These are phyloP conservation scores for Epizoanthus illoricatus DNA, from an alignment of 92 coral and sea anemone genomes.

Conservation along the genomic window DNA sequence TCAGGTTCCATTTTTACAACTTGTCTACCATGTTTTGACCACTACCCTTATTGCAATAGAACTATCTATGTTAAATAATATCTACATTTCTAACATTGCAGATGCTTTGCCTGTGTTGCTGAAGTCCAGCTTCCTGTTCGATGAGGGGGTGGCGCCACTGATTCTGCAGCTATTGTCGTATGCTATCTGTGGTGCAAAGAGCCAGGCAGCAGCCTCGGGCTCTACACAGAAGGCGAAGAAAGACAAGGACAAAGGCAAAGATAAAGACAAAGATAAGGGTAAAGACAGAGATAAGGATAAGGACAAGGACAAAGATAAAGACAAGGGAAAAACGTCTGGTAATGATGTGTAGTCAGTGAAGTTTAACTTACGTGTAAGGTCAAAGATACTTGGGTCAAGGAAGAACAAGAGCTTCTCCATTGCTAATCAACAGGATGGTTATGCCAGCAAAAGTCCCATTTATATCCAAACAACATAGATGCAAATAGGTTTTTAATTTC, in stretches of 20 bases:
- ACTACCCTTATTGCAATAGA: not conserved
- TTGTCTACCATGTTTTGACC: no score
- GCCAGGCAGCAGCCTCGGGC: conserved; percentile 47
- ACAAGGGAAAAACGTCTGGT: not conserved
- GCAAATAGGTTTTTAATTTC: no score
- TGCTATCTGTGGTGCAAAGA: conserved; percentile 85
- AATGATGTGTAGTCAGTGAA: not conserved
- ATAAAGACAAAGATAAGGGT: conserved; percentile 63
- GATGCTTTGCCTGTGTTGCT: conserved; percentile 87
- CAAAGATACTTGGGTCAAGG: no score
- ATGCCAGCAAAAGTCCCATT: no score
- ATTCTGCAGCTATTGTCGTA: conserved; percentile 90
- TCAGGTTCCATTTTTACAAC: no score
- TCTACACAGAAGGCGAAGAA: conserved; percentile 79
- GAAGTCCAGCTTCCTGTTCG: conserved; percentile 91
- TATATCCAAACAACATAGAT: no score
- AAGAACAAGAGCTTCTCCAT: no score
- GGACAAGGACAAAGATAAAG: conserved; percentile 1
- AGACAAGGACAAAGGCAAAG: conserved; percentile 80
- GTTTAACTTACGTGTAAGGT: no score
- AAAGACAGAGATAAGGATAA: conserved; percentile 29
- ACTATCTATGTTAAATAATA: no score
- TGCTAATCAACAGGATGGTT: no score
- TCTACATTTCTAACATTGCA: conserved; percentile 7
- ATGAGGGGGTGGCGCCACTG: conserved; percentile 92